Evolutionary conservation across 2,888 invertebrate species (phyloP).

Genomic region (Stenoptilia bipunctidactyla): DNA sequence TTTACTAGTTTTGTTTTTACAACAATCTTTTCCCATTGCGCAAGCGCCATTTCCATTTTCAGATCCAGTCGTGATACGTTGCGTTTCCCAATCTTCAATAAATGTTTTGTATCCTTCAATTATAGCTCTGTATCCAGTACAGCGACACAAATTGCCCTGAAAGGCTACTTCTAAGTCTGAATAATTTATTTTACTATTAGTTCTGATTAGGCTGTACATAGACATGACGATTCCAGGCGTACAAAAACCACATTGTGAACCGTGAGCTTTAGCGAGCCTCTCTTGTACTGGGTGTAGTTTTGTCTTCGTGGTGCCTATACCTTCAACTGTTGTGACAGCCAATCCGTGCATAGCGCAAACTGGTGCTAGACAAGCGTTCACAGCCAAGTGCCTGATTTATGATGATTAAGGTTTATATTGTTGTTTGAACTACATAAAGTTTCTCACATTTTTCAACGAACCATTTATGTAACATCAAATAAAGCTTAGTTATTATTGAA

Average conservation of each 20-base stretch:
- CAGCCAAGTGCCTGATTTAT: constrained; percentile 75
- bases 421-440: too few species aligned
- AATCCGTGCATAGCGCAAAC: constrained; percentile 84
- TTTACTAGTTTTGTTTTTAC: constrained; percentile 56
- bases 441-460: too few species aligned
- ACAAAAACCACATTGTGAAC: constrained; percentile 91
- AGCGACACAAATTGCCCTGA: constrained; percentile 84
- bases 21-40: constrained; percentile 76
- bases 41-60: constrained; percentile 39
- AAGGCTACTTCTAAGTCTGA: constrained; percentile 81
- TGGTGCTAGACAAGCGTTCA: constrained; percentile 87
- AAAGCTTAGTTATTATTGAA: too few species aligned
- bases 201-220: constrained; percentile 84
- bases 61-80: constrained; percentile 34
- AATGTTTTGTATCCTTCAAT: constrained; percentile 86
- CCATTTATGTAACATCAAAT: too few species aligned
- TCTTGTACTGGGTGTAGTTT: constrained; percentile 86
- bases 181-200: constrained; percentile 42
- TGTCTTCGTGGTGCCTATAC: constrained; percentile 82
- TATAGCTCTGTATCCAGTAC: constrained; percentile 89
- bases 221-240: constrained; percentile 94
- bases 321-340: constrained; percentile 89
- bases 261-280: constrained; percentile 84
- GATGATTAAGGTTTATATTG: constrained; percentile 2
- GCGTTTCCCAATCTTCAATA: constrained; percentile 77